Percentiles rank a stretch among this genome's conserved stretches.
These are phyloP conservation scores for Bombus affinis DNA, from an alignment of 1,140 invertebrate genomes.

Conservation along the genomic window DNA sequence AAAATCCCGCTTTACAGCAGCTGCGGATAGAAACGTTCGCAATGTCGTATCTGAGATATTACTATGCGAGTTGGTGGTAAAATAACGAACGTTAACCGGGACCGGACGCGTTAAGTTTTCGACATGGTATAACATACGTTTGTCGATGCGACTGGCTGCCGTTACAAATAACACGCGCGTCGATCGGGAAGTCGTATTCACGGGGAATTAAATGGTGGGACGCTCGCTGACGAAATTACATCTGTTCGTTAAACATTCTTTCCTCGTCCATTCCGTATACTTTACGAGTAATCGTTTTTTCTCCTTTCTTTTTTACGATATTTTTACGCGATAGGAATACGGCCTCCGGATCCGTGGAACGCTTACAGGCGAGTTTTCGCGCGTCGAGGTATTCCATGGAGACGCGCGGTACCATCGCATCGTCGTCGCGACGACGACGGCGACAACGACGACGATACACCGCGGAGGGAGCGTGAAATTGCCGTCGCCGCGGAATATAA, in stretches of 20 bases:
- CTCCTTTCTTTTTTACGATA: not conserved
- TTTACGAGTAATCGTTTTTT: slow-evolving; percentile 7
- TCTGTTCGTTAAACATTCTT: slow-evolving; percentile 14
- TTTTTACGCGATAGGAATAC: not conserved
- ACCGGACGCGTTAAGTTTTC: slow-evolving; percentile 32
- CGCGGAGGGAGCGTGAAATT: slow-evolving; percentile 42
- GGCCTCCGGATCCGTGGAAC: not conserved
- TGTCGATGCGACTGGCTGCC: not conserved
- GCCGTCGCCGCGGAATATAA: slow-evolving; percentile 59
- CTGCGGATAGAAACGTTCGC: not conserved
- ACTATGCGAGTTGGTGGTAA: not conserved
- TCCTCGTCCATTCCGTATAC: not conserved
- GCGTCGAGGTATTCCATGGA: slow-evolving; percentile 41
- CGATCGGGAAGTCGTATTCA: not conserved
- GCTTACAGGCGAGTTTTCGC: not conserved
- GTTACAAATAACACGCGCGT: not conserved
- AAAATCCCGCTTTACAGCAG: slow-evolving; percentile 7
- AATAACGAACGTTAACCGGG: not conserved
- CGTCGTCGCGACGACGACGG: not conserved
- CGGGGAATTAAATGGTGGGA: not conserved
- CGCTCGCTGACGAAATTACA: not conserved
- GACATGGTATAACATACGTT: not conserved
- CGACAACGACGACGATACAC: not conserved
- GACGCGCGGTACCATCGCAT: not conserved
- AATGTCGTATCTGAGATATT: not conserved